Evolutionary conservation across 2,888 invertebrate species (phyloP).

Genomic region (Polydrusus pterygomalis): DNA sequence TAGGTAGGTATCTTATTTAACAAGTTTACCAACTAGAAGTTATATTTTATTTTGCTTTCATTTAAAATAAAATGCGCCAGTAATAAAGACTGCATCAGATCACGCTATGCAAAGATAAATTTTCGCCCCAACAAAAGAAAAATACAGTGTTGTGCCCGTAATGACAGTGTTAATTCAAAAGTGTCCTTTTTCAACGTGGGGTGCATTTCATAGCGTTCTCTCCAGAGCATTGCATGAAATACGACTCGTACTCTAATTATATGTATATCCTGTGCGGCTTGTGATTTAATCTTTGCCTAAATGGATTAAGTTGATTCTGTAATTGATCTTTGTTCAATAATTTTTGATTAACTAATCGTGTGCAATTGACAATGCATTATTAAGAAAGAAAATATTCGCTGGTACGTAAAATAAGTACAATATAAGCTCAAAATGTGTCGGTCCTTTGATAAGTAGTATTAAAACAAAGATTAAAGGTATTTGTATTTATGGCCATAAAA

Average conservation of each 20-base stretch:
- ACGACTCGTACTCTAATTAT: conserved; percentile 58
- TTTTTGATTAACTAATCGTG: conserved; percentile 29
- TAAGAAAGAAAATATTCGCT: no score
- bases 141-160: conserved; percentile 56
- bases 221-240: conserved; percentile 65
- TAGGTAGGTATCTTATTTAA: no score
- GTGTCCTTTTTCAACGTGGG: conserved; percentile 61
- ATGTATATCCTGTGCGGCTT: conserved; percentile 61
- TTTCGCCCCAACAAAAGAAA: conserved; percentile 51
- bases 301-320: conserved; percentile 63
- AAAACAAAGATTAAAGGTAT: no score
- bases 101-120: conserved; percentile 41
- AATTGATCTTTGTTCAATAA: conserved; percentile 60
- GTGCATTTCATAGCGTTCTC: conserved; percentile 63
- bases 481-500: no score
- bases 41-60: conserved; percentile 4
- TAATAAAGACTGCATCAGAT: conserved; percentile 13
- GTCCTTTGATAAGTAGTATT: no score
- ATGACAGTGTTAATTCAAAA: conserved; percentile 65
- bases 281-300: conserved; percentile 65
- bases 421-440: no score
- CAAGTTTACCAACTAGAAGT: no score
- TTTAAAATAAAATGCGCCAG: neutral
- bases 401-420: no score
- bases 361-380: no score